Percentiles rank a stretch among this genome's conserved stretches.
These are phyloP conservation scores for Cavia porcellus DNA, from an alignment of 2,113 vertebrate species.

Conservation along the genomic window DNA sequence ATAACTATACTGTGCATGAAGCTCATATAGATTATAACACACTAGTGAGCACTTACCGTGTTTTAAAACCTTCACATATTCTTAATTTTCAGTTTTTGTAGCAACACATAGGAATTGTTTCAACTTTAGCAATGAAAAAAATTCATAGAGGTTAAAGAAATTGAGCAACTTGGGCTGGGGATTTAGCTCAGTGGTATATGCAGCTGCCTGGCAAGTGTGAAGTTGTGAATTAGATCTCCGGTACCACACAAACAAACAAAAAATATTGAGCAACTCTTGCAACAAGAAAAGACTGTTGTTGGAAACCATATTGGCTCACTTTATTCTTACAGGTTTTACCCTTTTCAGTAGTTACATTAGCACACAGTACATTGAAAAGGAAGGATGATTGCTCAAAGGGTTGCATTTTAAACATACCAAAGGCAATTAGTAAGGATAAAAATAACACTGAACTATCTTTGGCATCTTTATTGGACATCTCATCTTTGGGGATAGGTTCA, in stretches of 20 bases:
- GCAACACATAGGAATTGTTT: neutral
- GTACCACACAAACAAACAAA: too few relatives aligned
- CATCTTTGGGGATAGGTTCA: neutral
- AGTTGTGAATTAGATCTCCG: too few relatives aligned
- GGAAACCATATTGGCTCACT: neutral
- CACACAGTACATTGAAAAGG: neutral
- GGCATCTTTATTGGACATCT: conserved; percentile 46
- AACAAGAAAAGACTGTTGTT: neutral
- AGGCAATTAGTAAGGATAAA: conserved; percentile 58
- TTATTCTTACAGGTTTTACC: conserved; percentile 2
- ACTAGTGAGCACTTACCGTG: neutral
- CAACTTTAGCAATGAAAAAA: neutral
- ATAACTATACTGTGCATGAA: neutral
- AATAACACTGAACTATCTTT: conserved; percentile 54
- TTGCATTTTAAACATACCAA: conserved; percentile 34
- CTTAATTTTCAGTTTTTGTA: neutral
- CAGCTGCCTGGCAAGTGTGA: too few relatives aligned
- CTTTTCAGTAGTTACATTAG: neutral
- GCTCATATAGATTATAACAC: neutral
- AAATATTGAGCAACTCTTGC: neutral
- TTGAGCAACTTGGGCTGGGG: neutral
- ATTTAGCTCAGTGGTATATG: too few relatives aligned
- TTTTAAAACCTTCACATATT: conserved; percentile 12
- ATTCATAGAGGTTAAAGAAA: conserved; percentile 17
- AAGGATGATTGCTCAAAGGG: conserved; percentile 17